Conservation (phyloP, 2,113 vertebrate genomes). For the Myiozetetes cayanensis region DNA sequence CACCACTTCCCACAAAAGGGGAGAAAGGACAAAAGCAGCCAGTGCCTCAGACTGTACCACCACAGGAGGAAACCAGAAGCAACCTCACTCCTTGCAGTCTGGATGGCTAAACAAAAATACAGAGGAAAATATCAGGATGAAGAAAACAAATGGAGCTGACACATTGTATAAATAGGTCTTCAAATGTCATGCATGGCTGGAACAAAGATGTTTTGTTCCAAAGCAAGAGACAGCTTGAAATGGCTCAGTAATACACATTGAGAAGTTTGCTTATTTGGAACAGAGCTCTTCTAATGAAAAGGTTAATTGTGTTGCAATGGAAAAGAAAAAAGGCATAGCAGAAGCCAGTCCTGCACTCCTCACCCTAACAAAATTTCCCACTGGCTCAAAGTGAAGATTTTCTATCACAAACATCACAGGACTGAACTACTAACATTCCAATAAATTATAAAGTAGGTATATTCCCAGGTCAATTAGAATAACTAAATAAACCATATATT, state of each 20-base stretch:
- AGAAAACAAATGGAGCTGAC: constrained; percentile 66
- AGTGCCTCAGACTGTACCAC: not conserved
- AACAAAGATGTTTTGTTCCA: constrained; percentile 64
- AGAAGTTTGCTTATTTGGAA: constrained; percentile 58
- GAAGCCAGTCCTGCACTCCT: constrained; percentile 22
- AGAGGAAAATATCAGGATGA: constrained; percentile 56
- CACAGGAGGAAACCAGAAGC: not conserved
- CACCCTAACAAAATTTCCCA: constrained; percentile 46
- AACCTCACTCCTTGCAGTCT: not conserved
- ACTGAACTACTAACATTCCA: not conserved
- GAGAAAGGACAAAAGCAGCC: not conserved
- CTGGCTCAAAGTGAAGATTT: constrained; percentile 13
- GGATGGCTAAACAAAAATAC: constrained; percentile 21
- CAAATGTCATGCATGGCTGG: constrained; percentile 61
- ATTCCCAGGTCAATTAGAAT: not conserved
- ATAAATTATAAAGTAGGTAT: constrained; percentile 9
- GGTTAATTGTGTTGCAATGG: constrained; percentile 64
- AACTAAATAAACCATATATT: constrained; percentile 29
- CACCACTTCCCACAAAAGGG: not conserved
- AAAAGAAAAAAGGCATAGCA: constrained; percentile 43
- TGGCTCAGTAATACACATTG: constrained; percentile 44
- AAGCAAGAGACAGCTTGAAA: constrained; percentile 50
- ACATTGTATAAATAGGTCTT: constrained; percentile 64
- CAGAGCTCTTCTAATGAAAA: constrained; percentile 61
- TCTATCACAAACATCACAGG: not conserved